Evolutionary conservation across 2,888 invertebrate genomes (phyloP).

Genomic region (Melangyna quadrimaculata): DNA sequence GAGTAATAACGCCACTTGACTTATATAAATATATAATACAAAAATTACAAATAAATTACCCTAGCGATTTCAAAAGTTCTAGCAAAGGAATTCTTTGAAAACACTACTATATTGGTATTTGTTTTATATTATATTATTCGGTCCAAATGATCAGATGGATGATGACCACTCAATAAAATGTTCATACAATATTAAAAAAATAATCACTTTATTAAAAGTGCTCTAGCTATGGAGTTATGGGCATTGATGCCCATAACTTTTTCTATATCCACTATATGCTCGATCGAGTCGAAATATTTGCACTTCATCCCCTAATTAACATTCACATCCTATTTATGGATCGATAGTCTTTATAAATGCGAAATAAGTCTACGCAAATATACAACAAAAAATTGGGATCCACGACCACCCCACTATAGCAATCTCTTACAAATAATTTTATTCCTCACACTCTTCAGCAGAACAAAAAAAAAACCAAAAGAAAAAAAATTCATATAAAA

Average conservation of each 20-base stretch:
- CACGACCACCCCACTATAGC: neutral
- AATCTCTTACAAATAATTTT: constrained; percentile 45
- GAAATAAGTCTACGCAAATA: constrained; percentile 25
- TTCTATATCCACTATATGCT: neutral
- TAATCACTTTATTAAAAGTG: no score
- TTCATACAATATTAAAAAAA: no score
- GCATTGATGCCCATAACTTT: neutral
- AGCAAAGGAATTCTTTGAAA: no score
- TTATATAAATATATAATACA: no score
- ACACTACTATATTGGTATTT: no score
- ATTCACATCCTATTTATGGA: constrained; percentile 46
- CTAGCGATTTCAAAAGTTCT: no score
- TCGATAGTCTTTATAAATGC: constrained; percentile 44
- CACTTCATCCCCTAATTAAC: constrained; percentile 49
- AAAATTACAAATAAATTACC: no score
- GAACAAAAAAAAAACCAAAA: neutral
- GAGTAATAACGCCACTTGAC: no score
- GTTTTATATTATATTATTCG: no score
- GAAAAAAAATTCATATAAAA: neutral
- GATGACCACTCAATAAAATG: no score
- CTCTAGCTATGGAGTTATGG: no score
- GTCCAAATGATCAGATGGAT: no score
- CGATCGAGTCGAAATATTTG: constrained; percentile 16
- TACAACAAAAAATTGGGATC: neutral
- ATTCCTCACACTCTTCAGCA: constrained; percentile 31